Evolutionary conservation across 2,888 invertebrate genomes (phyloP).

Genomic region (Geotrupes spiniger): DNA sequence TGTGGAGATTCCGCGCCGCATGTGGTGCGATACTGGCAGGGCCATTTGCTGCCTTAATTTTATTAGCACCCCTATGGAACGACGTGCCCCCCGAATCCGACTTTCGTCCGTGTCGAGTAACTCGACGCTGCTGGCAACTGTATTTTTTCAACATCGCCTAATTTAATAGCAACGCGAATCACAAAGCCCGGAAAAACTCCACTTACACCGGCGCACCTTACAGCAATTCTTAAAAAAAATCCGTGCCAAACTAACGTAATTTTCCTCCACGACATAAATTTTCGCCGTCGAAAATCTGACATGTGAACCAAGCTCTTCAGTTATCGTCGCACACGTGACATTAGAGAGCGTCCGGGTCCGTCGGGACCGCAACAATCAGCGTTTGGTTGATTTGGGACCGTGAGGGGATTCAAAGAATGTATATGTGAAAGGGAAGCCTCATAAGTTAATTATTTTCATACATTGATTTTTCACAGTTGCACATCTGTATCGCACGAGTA

Average conservation of each 20-base stretch:
- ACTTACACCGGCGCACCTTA: too few relatives aligned
- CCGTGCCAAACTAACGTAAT: too few relatives aligned
- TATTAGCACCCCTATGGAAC: conserved; percentile 45
- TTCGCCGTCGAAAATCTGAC: neutral
- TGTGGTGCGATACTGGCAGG: conserved; percentile 46
- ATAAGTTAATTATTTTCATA: too few relatives aligned
- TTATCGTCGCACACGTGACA: conserved; percentile 29
- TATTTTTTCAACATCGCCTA: too few relatives aligned
- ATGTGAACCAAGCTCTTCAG: conserved; percentile 10
- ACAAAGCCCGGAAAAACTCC: too few relatives aligned
- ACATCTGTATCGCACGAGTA: neutral
- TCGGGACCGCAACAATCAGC: conserved; percentile 30
- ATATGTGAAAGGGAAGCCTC: neutral
- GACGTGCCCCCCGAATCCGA: neutral
- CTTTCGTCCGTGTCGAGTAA: too few relatives aligned
- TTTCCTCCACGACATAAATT: too few relatives aligned
- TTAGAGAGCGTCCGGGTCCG: conserved; percentile 24
- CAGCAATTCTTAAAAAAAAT: too few relatives aligned
- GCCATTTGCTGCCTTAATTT: conserved; percentile 50
- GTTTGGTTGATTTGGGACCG: conserved; percentile 22
- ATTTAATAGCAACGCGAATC: too few relatives aligned
- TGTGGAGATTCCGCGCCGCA: conserved; percentile 27
- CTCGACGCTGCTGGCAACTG: too few relatives aligned
- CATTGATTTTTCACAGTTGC: too few relatives aligned
- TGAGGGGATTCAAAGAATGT: conserved; percentile 10